Conservation (phyloP, 1,140 invertebrate genomes). For the Drosophila rufa region DNA sequence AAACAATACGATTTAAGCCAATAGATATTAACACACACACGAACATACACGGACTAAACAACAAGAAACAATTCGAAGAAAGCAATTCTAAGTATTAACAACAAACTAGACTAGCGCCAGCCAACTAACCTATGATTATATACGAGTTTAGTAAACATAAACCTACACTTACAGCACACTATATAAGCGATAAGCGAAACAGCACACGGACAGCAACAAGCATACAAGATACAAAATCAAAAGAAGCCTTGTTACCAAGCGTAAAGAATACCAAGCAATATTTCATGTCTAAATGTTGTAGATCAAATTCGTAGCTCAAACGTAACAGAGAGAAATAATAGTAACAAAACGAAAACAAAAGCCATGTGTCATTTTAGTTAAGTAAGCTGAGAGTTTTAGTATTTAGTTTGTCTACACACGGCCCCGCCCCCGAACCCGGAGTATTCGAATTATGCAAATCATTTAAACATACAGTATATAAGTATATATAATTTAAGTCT, state of each 20-base stretch:
- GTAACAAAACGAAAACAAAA: slow-evolving; percentile 47
- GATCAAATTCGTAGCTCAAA: slow-evolving; percentile 69
- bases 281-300: slow-evolving; percentile 78
- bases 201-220: slow-evolving; percentile 31
- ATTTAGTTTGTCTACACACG: slow-evolving; percentile 37
- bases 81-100: slow-evolving; percentile 82
- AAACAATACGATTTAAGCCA: slow-evolving; percentile 52
- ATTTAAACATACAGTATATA: slow-evolving; percentile 16
- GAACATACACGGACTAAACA: slow-evolving; percentile 33
- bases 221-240: slow-evolving; percentile 69
- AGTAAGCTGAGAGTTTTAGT: slow-evolving; percentile 60
- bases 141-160: slow-evolving; percentile 51
- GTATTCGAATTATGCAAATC: slow-evolving; percentile 78
- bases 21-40: slow-evolving; percentile 42
- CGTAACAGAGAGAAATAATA: slow-evolving; percentile 42
- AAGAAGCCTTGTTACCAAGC: slow-evolving; percentile 71
- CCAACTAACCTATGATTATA: slow-evolving; percentile 66
- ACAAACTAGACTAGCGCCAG: slow-evolving; percentile 70
- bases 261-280: slow-evolving; percentile 75
- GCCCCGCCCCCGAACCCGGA: slow-evolving; percentile 33
- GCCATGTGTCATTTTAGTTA: slow-evolving; percentile 77
- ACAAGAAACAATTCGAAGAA: slow-evolving; percentile 64
- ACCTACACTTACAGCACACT: slow-evolving; percentile 17
- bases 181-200: slow-evolving; percentile 15
- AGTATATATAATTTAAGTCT: slow-evolving; percentile 40